A percentile compares a stretch with the other conserved stretches of the same genome.
phyloP scores from a whole-genome alignment of 2,113 vertebrate species.

The Glareola pratincola region DNA sequence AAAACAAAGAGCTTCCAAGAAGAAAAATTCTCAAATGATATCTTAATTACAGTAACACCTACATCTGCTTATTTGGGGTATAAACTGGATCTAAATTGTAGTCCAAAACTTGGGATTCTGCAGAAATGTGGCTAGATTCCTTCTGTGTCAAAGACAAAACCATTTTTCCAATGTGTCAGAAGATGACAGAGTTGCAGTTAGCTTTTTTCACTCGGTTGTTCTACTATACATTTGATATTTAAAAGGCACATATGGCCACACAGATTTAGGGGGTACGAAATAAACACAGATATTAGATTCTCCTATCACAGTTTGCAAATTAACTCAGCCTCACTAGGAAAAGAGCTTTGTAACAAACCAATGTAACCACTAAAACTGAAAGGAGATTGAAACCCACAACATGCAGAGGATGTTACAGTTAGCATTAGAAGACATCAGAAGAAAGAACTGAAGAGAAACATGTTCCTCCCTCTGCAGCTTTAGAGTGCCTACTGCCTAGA shows the following conservation, averaged over 20 bases:
- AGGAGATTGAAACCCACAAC: conserved; percentile 22
- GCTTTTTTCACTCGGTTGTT: not conserved
- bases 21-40: not conserved
- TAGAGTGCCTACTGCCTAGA: not conserved
- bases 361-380: conserved; percentile 46
- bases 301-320: not conserved
- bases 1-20: not conserved
- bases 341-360: not conserved
- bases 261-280: not conserved
- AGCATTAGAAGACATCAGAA: not conserved
- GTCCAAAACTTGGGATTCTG: not conserved
- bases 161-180: not conserved
- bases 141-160: not conserved
- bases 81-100: not conserved
- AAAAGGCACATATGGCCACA: not conserved
- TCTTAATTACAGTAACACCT: not conserved
- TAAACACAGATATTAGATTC: not conserved
- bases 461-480: not conserved
- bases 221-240: not conserved
- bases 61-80: not conserved
- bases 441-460: not conserved
- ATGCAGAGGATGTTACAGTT: not conserved
- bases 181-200: not conserved
- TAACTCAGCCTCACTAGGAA: not conserved
- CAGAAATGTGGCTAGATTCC: not conserved